These are phyloP conservation scores for Chaetodon trifasciatus DNA, from an alignment of 2,797 vertebrate species.

Conservation along the genomic window DNA sequence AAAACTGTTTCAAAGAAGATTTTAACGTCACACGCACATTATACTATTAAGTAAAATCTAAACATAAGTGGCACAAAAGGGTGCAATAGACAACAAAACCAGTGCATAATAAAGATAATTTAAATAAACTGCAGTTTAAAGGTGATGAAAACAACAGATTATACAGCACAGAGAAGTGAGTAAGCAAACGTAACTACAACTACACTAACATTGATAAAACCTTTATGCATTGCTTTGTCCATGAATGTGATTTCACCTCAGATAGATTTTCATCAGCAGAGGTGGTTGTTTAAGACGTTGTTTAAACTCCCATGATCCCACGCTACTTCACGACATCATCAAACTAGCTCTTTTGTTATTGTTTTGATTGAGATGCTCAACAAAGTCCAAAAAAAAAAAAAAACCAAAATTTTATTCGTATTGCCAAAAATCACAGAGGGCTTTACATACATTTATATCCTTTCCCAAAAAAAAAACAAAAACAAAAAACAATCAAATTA, in stretches of 20 bases:
- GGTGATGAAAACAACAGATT: neutral
- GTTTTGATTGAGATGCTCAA: neutral
- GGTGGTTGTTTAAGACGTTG: too few relatives aligned
- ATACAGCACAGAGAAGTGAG: neutral
- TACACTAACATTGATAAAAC: too few relatives aligned
- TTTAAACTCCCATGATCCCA: too few relatives aligned
- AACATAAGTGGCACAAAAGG: neutral
- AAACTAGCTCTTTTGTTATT: too few relatives aligned
- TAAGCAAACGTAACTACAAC: too few relatives aligned
- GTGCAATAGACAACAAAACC: neutral
- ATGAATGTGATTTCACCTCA: too few relatives aligned
- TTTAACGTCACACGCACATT: neutral
- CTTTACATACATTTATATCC: neutral
- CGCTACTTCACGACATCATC: too few relatives aligned
- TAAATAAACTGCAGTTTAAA: neutral
- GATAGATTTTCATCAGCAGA: too few relatives aligned
- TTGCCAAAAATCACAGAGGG: neutral
- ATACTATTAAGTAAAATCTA: neutral
- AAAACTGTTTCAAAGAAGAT: neutral
- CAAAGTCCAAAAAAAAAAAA: neutral
- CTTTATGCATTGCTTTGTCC: too few relatives aligned
- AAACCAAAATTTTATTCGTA: neutral
- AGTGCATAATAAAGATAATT: neutral
- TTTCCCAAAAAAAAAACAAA: too few relatives aligned
- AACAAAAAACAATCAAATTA: neutral